Base-by-base conservation (phyloP, 2,797 vertebrate genomes). In the Nyctibius grandis region DNA sequence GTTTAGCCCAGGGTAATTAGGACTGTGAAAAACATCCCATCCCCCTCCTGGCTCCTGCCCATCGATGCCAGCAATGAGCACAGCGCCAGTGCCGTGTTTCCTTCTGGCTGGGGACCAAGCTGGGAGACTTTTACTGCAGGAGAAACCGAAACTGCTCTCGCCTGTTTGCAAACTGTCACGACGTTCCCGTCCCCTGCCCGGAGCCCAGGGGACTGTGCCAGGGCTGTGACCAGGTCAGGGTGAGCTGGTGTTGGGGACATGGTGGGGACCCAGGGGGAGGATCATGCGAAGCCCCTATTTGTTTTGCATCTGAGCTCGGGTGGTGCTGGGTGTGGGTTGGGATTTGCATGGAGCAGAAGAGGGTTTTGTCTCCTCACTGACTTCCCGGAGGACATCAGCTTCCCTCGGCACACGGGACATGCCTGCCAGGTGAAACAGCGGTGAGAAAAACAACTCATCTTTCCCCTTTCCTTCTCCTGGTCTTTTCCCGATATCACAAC, bases 241-340 rank as follows among this genome's bases (percentile, higher is more conserved):
- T 0, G 3, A 70, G 40, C 53, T 50, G 75, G 2, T 26, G 25
- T 0, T 6, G 1, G 33, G 50, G 33, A 26, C 3, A 2, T 0
- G 22, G 3, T 10, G n/a, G 56, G 44, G 42, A 42, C 31, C 20
- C 0, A 5, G 53, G 0, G 4, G 16, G 11, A 54, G 20, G 47
- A n/a, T 36, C 68, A 57, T 1, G 1, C 3, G 0, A 11, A 3
- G 12, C 5, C 14, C 21, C 36, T 5, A 0, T 22, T 33, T 36
- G 51, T 61, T 91, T 88, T 74, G 77, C 73, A 36, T 65, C 33
- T 19, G 50, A 53, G 36, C 36, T 47, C 9, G 0, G 2, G 40
- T 0, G 1, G 36, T 22, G 68, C n/a, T 31, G 5, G 42, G 10
- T 48, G 8, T 12, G n/a, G 65, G 74, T 0, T 88, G 74, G 92